Evolutionary conservation across 1,140 invertebrate genomes (phyloP), one percentile per base, ranked within the genome.

Genomic region (Pseudoatta argentina): DNA sequence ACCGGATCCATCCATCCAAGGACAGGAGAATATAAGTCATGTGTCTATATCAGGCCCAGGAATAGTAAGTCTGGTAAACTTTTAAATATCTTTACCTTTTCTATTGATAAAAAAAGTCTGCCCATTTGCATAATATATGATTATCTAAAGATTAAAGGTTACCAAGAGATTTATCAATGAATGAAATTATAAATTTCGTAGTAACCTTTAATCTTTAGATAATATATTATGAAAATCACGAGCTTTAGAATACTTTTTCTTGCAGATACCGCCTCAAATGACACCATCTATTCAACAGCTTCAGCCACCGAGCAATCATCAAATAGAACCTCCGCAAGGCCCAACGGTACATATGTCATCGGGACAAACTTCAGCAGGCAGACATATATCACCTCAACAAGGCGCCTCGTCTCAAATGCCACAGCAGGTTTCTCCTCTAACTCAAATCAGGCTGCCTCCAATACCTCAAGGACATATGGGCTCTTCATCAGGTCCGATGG

Each of bases 11-110:
- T 61, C 87, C 4, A 44, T 92, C 53, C 86, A 91, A 87, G 79
- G 71, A 59, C 87, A 92, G 34, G 94, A 95, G 44, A 92, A 88
- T 27, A 88, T 94, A n/a, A 89, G 91, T 53, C 81, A 91, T 24
- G 91, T 92, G n/a, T 86, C 94, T 16, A 89, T 94, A 67, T 89
- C 94, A 16, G 92, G 92, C 48, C 91, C 94, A 21, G 93, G 88
- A 91, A 93, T 95, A 87, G 94, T 95, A 78, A 89, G 85, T 89
- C 27, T 27, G 14, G 0, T 24, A 24, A n/a, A 59, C 7, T 55
- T 79, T 66, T 67, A 14, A 30, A n/a, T 3, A 5, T 61, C 39
- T 27, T 75, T 67, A 0, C 30, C 1, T 3, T n/a, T 67, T 57
- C 14, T 27, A 63, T 71, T 0, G 8, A 27, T 30, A 14, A 51